Evolutionary conservation across 2,888 invertebrate species (phyloP).

Genomic region (Aplocera efformata): DNA sequence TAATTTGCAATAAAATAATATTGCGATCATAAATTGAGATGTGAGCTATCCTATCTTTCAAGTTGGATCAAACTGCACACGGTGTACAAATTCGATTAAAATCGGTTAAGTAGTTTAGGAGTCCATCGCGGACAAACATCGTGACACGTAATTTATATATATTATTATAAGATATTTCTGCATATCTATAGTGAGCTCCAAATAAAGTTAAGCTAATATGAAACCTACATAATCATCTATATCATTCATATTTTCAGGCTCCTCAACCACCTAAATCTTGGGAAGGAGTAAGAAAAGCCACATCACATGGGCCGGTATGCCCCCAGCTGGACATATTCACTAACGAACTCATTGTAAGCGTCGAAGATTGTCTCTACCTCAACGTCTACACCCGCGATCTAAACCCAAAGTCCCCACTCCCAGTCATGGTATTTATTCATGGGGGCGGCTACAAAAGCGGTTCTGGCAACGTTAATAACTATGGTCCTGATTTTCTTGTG

Average conservation of each 20-base stretch:
- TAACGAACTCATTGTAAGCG: conserved; percentile 30
- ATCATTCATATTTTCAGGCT: conserved; percentile 20
- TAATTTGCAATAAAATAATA: no score
- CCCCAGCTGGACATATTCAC: conserved; percentile 44
- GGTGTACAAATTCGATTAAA: no score
- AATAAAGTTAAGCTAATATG: no score
- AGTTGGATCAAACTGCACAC: no score
- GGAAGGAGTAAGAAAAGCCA: conserved; percentile 34
- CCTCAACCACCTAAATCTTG: conserved; percentile 30
- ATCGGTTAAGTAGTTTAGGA: no score
- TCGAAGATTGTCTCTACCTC: conserved; percentile 50
- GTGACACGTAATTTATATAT: no score
- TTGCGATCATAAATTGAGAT: no score
- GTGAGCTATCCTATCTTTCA: no score
- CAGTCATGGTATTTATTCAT: conserved; percentile 58
- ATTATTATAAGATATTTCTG: no score
- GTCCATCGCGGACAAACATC: no score
- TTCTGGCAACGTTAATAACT: conserved; percentile 60
- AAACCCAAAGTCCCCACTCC: conserved; percentile 29
- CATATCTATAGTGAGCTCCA: no score
- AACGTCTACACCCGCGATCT: conserved; percentile 48
- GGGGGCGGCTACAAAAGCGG: conserved; percentile 48
- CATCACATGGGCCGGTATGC: conserved; percentile 45
- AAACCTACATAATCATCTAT: neutral
- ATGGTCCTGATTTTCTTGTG: conserved; percentile 78